Evolutionary conservation across 2,797 vertebrate species (phyloP).

Genomic region (Peromyscus aztecus): DNA sequence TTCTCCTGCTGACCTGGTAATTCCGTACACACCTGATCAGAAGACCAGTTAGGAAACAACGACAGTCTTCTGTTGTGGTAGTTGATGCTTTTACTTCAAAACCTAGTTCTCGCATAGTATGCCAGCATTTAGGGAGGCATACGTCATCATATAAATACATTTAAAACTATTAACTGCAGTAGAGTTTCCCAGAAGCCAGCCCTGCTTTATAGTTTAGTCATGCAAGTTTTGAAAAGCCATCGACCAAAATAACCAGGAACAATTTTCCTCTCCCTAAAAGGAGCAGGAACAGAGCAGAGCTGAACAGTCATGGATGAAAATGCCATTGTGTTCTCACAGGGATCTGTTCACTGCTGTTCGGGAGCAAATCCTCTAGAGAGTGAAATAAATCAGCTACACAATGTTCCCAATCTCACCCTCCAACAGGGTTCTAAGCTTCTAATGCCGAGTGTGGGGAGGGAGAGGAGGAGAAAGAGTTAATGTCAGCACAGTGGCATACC

Average conservation of each 20-base stretch:
- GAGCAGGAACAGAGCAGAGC: slow-evolving; percentile 59
- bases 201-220: slow-evolving; percentile 46
- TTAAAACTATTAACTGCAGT: slow-evolving; percentile 65
- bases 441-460: background rate
- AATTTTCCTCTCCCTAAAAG: slow-evolving; percentile 81
- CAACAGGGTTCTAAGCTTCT: slow-evolving; percentile 4
- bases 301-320: slow-evolving; percentile 60
- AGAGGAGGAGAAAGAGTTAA: background rate
- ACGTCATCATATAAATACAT: slow-evolving; percentile 57
- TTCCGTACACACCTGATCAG: background rate
- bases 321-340: slow-evolving; percentile 65
- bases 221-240: slow-evolving; percentile 67
- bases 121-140: slow-evolving; percentile 35
- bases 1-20: background rate
- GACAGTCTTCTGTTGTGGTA: background rate
- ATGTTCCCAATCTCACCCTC: slow-evolving; percentile 4
- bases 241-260: slow-evolving; percentile 77
- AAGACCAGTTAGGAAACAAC: slow-evolving; percentile 13
- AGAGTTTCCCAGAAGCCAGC: slow-evolving; percentile 68
- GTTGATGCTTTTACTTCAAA: background rate
- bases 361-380: slow-evolving; percentile 65
- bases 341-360: slow-evolving; percentile 6
- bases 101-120: slow-evolving; percentile 10
- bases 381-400: background rate
- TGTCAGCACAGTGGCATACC: background rate